Percentiles rank a stretch among this genome's conserved stretches.
Conservation (phyloP, 2,797 vertebrate genomes). For the Sciurus carolinensis region DNA sequence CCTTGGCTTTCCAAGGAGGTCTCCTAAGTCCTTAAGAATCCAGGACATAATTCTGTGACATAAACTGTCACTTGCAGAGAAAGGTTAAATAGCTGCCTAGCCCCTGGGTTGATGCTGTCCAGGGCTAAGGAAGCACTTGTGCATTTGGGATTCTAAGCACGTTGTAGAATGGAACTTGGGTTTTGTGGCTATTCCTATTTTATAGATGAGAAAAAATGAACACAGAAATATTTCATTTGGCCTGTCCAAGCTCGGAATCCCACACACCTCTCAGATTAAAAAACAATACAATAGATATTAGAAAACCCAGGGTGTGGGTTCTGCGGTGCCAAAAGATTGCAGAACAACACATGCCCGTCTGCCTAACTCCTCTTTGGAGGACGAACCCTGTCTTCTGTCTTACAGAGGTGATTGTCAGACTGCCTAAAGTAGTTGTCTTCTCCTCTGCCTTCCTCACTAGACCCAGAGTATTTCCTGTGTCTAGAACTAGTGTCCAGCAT, state of each 20-base stretch:
- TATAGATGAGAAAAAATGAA: conserved; percentile 57
- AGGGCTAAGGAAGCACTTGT: not conserved
- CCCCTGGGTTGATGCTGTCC: not conserved
- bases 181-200: conserved; percentile 59
- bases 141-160: conserved; percentile 47
- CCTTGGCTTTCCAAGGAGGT: conserved; percentile 25
- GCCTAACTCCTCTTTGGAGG: not conserved
- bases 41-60: conserved; percentile 50
- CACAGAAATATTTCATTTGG: not conserved
- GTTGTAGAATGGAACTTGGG: not conserved
- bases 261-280: conserved; percentile 19
- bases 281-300: not conserved
- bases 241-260: conserved; percentile 3
- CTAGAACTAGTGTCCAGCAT: not conserved
- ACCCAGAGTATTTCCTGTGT: not conserved
- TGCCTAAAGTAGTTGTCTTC: not conserved
- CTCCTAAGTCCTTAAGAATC: conserved; percentile 49
- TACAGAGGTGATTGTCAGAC: not conserved
- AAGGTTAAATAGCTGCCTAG: conserved; percentile 43
- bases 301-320: not conserved
- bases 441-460: not conserved
- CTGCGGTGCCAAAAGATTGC: not conserved
- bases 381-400: not conserved
- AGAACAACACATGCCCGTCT: not conserved
- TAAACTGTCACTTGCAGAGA: conserved; percentile 64